These are phyloP conservation scores for Deroptyus accipitrinus DNA, from an alignment of 2,113 vertebrate species.

Conservation along the genomic window DNA sequence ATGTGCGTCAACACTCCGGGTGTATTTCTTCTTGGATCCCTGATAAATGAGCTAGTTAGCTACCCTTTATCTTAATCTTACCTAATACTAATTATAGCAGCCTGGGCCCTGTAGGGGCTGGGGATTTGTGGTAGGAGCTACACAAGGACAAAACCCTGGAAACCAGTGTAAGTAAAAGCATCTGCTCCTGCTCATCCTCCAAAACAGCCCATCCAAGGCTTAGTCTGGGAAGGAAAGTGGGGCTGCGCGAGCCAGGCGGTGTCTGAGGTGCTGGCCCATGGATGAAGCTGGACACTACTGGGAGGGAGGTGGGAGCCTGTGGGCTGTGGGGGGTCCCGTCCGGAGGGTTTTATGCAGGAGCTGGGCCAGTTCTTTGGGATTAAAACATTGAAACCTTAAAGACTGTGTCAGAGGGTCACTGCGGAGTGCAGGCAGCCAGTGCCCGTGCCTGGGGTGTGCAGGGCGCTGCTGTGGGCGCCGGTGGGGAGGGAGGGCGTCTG, in stretches of 20 bases:
- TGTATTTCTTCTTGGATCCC: neutral
- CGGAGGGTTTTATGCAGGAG: rapidly evolving
- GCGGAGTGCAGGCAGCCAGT: rapidly evolving
- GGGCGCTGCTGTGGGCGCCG: rapidly evolving
- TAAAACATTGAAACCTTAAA: neutral
- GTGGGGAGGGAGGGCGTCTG: neutral
- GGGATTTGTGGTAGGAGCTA: neutral
- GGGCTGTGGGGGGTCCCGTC: neutral
- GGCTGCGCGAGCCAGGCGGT: rapidly evolving
- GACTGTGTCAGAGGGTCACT: neutral
- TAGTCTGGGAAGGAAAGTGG: neutral
- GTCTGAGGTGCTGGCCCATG: neutral
- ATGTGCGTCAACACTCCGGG: neutral
- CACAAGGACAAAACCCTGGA: neutral
- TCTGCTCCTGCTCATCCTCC: neutral
- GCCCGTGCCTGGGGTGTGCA: rapidly evolving
- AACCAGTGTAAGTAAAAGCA: neutral
- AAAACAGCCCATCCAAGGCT: rapidly evolving
- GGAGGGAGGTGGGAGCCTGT: rapidly evolving
- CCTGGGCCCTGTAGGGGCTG: neutral
- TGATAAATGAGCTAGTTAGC: neutral
- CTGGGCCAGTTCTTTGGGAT: neutral
- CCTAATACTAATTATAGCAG: neutral
- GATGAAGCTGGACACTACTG: rapidly evolving
- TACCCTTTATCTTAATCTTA: neutral